Base-by-base conservation (phyloP, 2,888 invertebrate species). In the Eudemis profundana region DNA sequence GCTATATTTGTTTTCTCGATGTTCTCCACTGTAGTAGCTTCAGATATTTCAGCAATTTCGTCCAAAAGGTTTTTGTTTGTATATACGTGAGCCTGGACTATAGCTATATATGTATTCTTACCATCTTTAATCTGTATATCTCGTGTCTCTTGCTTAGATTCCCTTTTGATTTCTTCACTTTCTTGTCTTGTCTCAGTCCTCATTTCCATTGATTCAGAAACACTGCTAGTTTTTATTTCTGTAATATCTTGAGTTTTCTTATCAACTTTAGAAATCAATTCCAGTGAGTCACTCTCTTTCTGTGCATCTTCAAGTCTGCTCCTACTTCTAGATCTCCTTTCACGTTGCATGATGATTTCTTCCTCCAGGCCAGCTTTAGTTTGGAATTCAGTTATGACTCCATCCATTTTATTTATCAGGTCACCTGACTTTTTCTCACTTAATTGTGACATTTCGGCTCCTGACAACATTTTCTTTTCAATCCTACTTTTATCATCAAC, bases 31-130 rank as follows among this genome's bases (percentile, higher is more conserved):
- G 78, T 82, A n/a, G 78, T 74, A 19, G 77, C 81, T 74, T 87
- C 83, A 15, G 84, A 80, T 60, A 82, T 74, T 68, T 84, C 74
- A 2, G 74, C 60, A 5, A 76, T 66, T 56, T 83, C 83, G 71
- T 86, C 83, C 49, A 89, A 81, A 51, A 92, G 83, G 51, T 90
- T 85, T 73, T 83, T 83, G 44, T 91, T 90, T 2, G 91, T 90
- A 21, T 87, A 91, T 4, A 88, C 86, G 61, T 92, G 92, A 3
- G 92, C 79, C 70, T 92, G 89, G n/a, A 91, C 90, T 36, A 87
- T 82, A 1, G 90, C 91, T 44, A 89, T 69, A 47, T 91, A 92
- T 54, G 78, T 89, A 65, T 82, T 84, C n/a, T 78, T 82, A 3
- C 77, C 82, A 4, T 81, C 70, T 61, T 76, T 76, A 1, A 72